Percentiles rank a stretch among this genome's conserved stretches.
phyloP scores from a whole-genome alignment of 2,888 invertebrate genomes.

The Spisula subtruncata region DNA sequence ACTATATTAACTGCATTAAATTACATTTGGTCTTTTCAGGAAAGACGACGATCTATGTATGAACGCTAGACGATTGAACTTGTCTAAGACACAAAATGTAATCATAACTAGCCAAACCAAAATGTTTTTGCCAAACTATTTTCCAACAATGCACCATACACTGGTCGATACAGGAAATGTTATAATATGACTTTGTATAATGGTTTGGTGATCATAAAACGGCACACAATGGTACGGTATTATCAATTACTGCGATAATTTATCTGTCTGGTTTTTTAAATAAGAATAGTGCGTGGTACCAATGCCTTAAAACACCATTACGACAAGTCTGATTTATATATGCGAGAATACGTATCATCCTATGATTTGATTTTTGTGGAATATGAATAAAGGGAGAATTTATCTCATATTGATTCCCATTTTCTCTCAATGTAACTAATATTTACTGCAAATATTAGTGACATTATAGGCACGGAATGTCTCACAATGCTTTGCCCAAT shows the following conservation, averaged over 20 bases:
- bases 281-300: background rate
- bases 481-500: background rate
- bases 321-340: background rate
- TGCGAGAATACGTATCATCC: background rate
- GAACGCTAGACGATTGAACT: no score
- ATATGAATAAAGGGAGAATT: constrained; percentile 1
- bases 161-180: background rate
- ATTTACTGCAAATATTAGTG: background rate
- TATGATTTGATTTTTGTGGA: background rate
- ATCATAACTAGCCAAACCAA: no score
- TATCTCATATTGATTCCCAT: background rate
- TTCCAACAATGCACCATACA: background rate
- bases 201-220: background rate
- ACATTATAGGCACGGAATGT: background rate
- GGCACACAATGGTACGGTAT: background rate
- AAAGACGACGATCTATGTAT: no score
- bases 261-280: constrained; percentile 15
- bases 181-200: background rate
- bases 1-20: no score
- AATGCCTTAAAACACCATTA: background rate
- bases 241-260: constrained; percentile 14
- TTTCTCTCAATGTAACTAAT: background rate
- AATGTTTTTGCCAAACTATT: background rate
- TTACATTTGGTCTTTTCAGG: no score
- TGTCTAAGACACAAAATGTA: no score